Percentiles rank a stretch among this genome's conserved stretches.
phyloP scores from a whole-genome alignment of 2,797 vertebrate genomes.

The Helostoma temminkii region DNA sequence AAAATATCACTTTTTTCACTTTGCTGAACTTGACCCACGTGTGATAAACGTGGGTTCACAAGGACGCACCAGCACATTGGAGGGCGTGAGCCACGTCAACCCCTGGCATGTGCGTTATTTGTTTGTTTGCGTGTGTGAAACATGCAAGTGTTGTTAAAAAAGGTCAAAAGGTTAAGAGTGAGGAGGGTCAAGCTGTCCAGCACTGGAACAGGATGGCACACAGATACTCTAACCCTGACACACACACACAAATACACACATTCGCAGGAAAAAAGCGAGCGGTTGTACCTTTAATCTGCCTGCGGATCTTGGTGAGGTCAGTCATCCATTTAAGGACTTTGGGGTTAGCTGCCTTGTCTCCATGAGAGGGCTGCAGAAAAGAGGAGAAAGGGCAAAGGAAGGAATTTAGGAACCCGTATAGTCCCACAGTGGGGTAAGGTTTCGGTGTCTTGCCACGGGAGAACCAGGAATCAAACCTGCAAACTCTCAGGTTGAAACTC shows the following conservation, averaged over 20 bases:
- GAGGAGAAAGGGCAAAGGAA: not conserved
- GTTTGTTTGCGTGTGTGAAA: conserved; percentile 55
- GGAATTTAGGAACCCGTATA: no score
- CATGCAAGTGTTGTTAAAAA: conserved; percentile 67
- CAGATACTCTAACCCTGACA: conserved; percentile 40
- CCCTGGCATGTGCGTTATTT: conserved; percentile 35
- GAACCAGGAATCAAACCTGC: no score
- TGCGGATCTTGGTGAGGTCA: conserved; percentile 95
- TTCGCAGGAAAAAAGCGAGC: not conserved
- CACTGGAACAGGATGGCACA: conserved; percentile 62
- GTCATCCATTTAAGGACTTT: conserved; percentile 99
- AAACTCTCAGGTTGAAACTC: no score
- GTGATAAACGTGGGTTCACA: conserved; percentile 74
- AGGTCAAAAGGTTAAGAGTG: conserved; percentile 58
- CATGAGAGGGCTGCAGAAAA: conserved; percentile 90
- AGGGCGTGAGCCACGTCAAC: conserved; percentile 68
- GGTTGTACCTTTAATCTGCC: conserved; percentile 95
- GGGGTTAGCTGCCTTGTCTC: conserved; percentile 96
- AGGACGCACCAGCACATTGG: conserved; percentile 75
- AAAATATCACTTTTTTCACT: no score
- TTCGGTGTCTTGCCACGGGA: no score
- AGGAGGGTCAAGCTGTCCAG: conserved; percentile 60
- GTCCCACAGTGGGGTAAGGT: no score
- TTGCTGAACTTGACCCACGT: conserved; percentile 47
- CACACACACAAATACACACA: conserved; percentile 24